Base-by-base conservation (phyloP, 2,113 vertebrate species). In the Cariama cristata region DNA sequence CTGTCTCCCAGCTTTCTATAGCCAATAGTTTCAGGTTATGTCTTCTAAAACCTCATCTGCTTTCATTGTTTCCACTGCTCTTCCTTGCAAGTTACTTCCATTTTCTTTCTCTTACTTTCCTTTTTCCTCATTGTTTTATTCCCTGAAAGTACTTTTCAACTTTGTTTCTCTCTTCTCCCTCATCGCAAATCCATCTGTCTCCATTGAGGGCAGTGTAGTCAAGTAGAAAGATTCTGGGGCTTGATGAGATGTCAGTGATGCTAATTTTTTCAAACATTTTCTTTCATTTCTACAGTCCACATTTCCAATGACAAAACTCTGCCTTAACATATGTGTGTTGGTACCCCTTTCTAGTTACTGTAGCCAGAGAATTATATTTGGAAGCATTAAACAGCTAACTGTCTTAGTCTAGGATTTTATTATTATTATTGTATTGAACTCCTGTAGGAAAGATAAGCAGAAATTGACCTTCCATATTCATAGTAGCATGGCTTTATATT, bases 131-230 rank as follows among this genome's bases (percentile, higher is more conserved):
- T 9, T 68, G 68, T 24, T 32, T 24, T 11, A 26, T 68, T 85
- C 40, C 21, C 27, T 28, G 7, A 85, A 79, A 79, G 11, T 27
- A 35, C 12, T 76, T 81, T 69, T 53, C 8, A 49, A 2, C 16
- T 60, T 85, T 58, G 2, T 32, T 62, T 1, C 32, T 88, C 22
- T 80, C 22, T 44, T 71, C 13, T 2, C 1, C 8, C 5, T 69
- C 9, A 8, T 58, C 8, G 26, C 8, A 17, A 83, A 93, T 79
- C 38, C 49, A 69, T 9, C 6, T 87, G 35, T 75, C 88, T 60
- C 49, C 15, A 44, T 0, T 64, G 14, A 49, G 18, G 75, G 7
- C 13, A 73, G 14, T 0, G 0, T 9, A 28, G 13, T 19, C 22
- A 49, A 79, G 19, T 6, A 67, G 52, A 80, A 84, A 44, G 5